Percentiles rank a stretch among this genome's conserved stretches.
These are phyloP conservation scores for Temnothorax ravouxi DNA, from an alignment of 2,888 invertebrate genomes.

Conservation along the genomic window DNA sequence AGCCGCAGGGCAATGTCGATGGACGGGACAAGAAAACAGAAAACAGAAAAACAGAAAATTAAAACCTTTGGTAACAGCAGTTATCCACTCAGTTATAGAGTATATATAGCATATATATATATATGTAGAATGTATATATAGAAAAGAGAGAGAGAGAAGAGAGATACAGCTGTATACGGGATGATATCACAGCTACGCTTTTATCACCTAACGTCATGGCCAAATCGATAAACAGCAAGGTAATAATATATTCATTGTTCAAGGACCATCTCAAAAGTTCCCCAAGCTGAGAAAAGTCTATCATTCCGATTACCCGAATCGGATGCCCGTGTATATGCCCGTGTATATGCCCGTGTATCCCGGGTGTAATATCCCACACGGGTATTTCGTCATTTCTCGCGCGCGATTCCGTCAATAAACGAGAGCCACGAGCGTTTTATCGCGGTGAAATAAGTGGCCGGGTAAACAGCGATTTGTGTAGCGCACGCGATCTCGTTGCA, in stretches of 20 bases:
- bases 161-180: slow-evolving; percentile 69
- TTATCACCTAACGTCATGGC: slow-evolving; percentile 77
- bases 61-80: slow-evolving; percentile 74
- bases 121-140: neutral
- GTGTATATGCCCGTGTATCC: neutral
- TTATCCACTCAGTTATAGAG: slow-evolving; percentile 61
- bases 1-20: slow-evolving; percentile 89
- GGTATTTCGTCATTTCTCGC: slow-evolving; percentile 46
- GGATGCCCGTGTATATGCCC: neutral
- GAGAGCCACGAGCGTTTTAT: slow-evolving; percentile 24
- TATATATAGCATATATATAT: slow-evolving; percentile 43
- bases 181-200: slow-evolving; percentile 60
- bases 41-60: slow-evolving; percentile 88
- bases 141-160: slow-evolving; percentile 35
- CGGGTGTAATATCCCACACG: slow-evolving; percentile 10
- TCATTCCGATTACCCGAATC: slow-evolving; percentile 61
- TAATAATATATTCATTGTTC: slow-evolving; percentile 84
- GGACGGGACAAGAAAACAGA: slow-evolving; percentile 91
- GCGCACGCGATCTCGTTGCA: neutral
- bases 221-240: slow-evolving; percentile 68
- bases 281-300: slow-evolving; percentile 85
- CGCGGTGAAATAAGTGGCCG: neutral
- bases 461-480: slow-evolving; percentile 21
- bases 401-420: slow-evolving; percentile 17
- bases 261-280: slow-evolving; percentile 88